Evolutionary conservation across 2,888 invertebrate genomes (phyloP), one percentile per base, ranked within the genome.

Genomic region (Xanthorhoe spadicearia): DNA sequence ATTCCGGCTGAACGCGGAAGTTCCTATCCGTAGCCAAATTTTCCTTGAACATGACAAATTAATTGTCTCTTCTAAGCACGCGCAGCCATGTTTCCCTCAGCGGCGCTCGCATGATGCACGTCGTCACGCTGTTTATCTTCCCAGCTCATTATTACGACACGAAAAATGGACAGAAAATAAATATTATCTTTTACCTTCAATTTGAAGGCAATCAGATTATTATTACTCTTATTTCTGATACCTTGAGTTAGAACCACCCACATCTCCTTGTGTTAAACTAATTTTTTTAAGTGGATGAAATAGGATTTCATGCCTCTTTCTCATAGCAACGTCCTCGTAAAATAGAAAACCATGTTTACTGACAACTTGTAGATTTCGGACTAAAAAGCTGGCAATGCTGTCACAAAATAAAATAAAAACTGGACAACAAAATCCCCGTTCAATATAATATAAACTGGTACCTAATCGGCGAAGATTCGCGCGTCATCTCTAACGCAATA

Each of bases 21-120:
- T 50, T 13, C 0, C n/a, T 49, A 19, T 17, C 17, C 48, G 10
- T 19, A 28, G 51, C 4, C 28, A 28, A 17, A 28, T 32, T 51
- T n/a, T 55, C 38, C 54, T 64, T 59, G 59, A 59, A 49, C 54
- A 28, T 54, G 64, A 54, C 53, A 50, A 61, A 55, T 50, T 13
- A 17, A 6, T 18, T 54, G 54, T 38, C 61, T 61, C 23, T 13
- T 23, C 6, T 38, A 46, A 19, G 5, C 32, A 17, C n/a, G 43
- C 28, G 56, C 9, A 57, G 15, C 63, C 8, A 52, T 63, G 28
- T 57, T 18, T 63, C 63, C 46, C 46, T 63, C 63, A 32, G 17
- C 63, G 13, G 13, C 15, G n/a, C 51, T 32, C 56, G 2, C 13
- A 32, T 52, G 17, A 0, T 8, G 32, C 46, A 15, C 63, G 55